Percentiles rank a stretch among this genome's conserved stretches.
phyloP scores from a whole-genome alignment of 2,797 vertebrate genomes.

The Lithobates pipiens region DNA sequence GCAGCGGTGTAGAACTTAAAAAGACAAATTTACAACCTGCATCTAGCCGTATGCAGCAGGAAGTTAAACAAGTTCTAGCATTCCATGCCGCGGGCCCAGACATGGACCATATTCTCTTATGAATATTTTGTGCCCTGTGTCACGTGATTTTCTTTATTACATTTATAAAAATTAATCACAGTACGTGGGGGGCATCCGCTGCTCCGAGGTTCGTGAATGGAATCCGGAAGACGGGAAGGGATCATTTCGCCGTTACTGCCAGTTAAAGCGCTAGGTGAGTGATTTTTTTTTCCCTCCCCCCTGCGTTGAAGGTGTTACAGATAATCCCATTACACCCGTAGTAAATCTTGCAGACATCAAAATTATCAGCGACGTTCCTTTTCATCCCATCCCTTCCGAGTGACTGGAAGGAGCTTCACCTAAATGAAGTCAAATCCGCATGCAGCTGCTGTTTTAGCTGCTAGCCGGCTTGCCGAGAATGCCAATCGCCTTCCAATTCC shows the following conservation, averaged over 20 bases:
- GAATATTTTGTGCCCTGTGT: constrained; percentile 70
- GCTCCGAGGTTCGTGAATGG: constrained; percentile 86
- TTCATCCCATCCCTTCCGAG: constrained; percentile 90
- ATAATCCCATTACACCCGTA: constrained; percentile 91
- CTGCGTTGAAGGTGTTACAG: constrained; percentile 88
- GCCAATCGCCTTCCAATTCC: constrained; percentile 90
- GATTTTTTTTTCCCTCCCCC: constrained; percentile 70
- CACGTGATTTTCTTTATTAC: constrained; percentile 70
- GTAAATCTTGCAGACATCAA: constrained; percentile 92
- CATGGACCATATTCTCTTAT: constrained; percentile 66
- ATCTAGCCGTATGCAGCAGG: constrained; percentile 61
- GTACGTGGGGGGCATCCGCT: constrained; percentile 89
- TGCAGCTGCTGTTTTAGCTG: constrained; percentile 89
- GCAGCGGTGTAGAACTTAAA: not conserved
- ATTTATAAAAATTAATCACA: constrained; percentile 91
- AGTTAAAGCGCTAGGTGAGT: constrained; percentile 87
- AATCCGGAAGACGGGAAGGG: constrained; percentile 90
- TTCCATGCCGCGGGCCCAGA: constrained; percentile 1
- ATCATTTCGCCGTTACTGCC: constrained; percentile 85
- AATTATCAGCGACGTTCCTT: constrained; percentile 87
- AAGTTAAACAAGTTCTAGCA: not conserved
- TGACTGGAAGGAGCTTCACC: constrained; percentile 91
- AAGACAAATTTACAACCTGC: constrained; percentile 37
- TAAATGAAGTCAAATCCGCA: constrained; percentile 90
- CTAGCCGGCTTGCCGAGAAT: constrained; percentile 83